phyloP scores from a whole-genome alignment of 2,113 vertebrate species.

The Cavia porcellus region DNA sequence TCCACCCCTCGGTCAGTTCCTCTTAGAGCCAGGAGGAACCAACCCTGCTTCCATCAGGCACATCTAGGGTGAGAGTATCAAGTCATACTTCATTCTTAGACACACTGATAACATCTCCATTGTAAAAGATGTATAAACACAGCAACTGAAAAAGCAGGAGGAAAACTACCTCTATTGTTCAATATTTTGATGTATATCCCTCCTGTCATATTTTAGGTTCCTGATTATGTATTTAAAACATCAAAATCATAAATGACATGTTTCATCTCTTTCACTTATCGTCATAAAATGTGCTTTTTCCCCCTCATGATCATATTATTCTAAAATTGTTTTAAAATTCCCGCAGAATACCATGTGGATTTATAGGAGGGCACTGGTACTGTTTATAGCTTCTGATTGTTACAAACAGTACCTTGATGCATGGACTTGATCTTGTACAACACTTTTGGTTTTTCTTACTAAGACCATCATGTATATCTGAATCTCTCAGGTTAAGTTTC shows the following conservation, averaged over 20 bases:
- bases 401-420: neutral
- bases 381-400: neutral
- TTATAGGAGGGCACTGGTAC: neutral
- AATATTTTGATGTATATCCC: neutral
- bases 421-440: neutral
- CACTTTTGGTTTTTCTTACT: neutral
- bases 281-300: neutral
- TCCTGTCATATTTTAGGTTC: neutral
- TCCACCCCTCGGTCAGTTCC: neutral
- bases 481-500: neutral
- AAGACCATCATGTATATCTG: neutral
- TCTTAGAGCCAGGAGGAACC: neutral
- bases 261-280: neutral
- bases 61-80: neutral
- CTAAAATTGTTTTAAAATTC: neutral
- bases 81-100: neutral
- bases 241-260: neutral
- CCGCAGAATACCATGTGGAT: neutral
- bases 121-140: neutral
- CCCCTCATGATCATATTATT: neutral
- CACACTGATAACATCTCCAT: neutral
- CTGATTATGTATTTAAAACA: neutral
- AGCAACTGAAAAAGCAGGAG: neutral
- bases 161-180: neutral
- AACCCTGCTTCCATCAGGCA: neutral